Percentiles rank a stretch among this genome's conserved stretches.
phyloP scores from a whole-genome alignment of 2,113 vertebrate species.

The Collichthys lucidus region DNA sequence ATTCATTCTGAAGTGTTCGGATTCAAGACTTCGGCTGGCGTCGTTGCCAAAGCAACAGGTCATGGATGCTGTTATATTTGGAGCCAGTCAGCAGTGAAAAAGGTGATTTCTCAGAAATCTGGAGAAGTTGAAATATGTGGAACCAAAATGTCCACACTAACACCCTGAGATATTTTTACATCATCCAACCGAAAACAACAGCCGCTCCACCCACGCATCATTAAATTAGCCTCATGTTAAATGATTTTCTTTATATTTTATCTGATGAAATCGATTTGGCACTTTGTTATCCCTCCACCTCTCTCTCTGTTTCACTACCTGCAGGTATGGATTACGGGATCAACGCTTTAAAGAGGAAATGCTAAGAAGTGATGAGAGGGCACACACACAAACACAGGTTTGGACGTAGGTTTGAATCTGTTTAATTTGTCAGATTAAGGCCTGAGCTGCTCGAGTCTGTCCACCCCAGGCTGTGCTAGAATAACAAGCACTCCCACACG shows the following conservation, averaged over 20 bases:
- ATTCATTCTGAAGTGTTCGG: too few species aligned
- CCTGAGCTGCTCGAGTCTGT: slow-evolving; percentile 45
- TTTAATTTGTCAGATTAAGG: slow-evolving; percentile 59
- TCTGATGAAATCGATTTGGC: not conserved
- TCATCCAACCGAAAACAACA: not conserved
- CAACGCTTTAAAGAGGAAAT: slow-evolving; percentile 23
- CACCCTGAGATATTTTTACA: too few species aligned
- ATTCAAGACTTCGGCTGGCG: too few species aligned
- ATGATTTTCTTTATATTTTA: not conserved
- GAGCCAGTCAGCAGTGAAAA: too few species aligned
- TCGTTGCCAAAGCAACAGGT: not conserved
- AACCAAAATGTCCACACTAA: too few species aligned
- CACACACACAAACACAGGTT: not conserved
- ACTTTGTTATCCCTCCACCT: not conserved
- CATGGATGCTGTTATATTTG: too few species aligned
- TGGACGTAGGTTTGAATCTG: slow-evolving; percentile 15
- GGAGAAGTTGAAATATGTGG: too few species aligned
- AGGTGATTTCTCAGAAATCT: too few species aligned
- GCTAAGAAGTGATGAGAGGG: slow-evolving; percentile 5
- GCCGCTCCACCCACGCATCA: too few species aligned
- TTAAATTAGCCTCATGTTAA: not conserved
- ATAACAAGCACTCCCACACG: slow-evolving; percentile 50
- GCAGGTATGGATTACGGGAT: slow-evolving; percentile 44
- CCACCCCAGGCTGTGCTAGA: slow-evolving; percentile 28
- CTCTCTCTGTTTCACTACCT: not conserved